These are phyloP conservation scores for Scrobipalpa costella DNA, from an alignment of 2,888 invertebrate genomes.

Conservation along the genomic window DNA sequence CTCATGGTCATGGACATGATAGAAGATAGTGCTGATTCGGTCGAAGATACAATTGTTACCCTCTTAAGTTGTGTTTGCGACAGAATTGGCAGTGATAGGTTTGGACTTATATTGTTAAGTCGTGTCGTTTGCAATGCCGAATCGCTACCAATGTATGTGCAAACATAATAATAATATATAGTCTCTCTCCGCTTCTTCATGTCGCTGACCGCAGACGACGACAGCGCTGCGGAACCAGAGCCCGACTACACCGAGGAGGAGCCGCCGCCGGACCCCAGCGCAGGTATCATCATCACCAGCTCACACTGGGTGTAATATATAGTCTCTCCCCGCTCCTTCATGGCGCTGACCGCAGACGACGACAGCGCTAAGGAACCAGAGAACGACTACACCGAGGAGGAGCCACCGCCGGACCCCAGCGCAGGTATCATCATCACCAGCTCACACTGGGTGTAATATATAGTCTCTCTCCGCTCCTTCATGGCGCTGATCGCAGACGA, in stretches of 20 bases:
- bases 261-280: conserved; percentile 63
- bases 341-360: conserved; percentile 90
- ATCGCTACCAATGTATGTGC: conserved; percentile 72
- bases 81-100: too few species aligned
- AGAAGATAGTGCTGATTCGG: too few species aligned
- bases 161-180: conserved; percentile 81
- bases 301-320: conserved; percentile 53
- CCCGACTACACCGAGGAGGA: conserved; percentile 79
- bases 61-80: too few species aligned
- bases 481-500: conserved; percentile 90
- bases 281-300: conserved; percentile 50
- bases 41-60: too few species aligned
- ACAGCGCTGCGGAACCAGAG: conserved; percentile 73
- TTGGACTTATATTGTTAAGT: too few species aligned
- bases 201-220: conserved; percentile 90
- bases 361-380: conserved; percentile 76
- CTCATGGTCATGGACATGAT: too few species aligned
- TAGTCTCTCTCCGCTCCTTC: conserved; percentile 81
- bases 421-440: conserved; percentile 52
- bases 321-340: conserved; percentile 81
- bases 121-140: too few species aligned
- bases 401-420: conserved; percentile 65
- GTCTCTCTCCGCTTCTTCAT: conserved; percentile 81
- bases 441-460: conserved; percentile 50
- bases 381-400: conserved; percentile 77